Percentiles rank a stretch among this genome's conserved stretches.
Conservation (phyloP, 2,113 vertebrate genomes). For the Hydrolagus affinis region DNA sequence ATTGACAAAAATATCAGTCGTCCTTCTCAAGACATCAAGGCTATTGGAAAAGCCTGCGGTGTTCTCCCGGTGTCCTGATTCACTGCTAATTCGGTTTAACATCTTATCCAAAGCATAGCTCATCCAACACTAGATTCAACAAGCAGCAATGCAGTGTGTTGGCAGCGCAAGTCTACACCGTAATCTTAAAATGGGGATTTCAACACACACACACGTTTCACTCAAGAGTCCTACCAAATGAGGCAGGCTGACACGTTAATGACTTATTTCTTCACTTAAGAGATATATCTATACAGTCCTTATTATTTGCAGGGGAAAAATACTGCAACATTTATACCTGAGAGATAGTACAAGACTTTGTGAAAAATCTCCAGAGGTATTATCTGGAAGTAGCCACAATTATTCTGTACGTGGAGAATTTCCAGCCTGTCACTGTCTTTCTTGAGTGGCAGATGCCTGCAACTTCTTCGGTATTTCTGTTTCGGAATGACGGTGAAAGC, state of each 20-base stretch:
- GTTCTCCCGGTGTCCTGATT: too few relatives aligned
- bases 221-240: too few relatives aligned
- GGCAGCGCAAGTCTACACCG: too few relatives aligned
- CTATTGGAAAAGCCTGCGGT: neutral
- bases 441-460: slow-evolving; percentile 32
- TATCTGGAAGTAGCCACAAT: slow-evolving; percentile 51
- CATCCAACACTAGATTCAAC: neutral
- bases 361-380: slow-evolving; percentile 75
- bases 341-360: slow-evolving; percentile 63
- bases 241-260: too few relatives aligned
- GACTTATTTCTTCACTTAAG: too few relatives aligned
- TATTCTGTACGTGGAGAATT: slow-evolving; percentile 42
- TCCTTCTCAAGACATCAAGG: neutral
- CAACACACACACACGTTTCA: too few relatives aligned
- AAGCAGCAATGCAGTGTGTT: neutral
- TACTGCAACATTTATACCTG: slow-evolving; percentile 45
- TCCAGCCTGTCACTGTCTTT: slow-evolving; percentile 28
- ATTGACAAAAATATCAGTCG: neutral
- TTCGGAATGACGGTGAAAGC: slow-evolving; percentile 37
- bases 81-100: neutral
- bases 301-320: too few relatives aligned
- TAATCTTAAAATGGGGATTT: too few relatives aligned
- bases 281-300: too few relatives aligned
- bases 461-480: slow-evolving; percentile 40
- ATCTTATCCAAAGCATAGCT: neutral